phyloP scores from a whole-genome alignment of 53 echinoderm and acorn worm genomes.

The Stichopus horrens region DNA sequence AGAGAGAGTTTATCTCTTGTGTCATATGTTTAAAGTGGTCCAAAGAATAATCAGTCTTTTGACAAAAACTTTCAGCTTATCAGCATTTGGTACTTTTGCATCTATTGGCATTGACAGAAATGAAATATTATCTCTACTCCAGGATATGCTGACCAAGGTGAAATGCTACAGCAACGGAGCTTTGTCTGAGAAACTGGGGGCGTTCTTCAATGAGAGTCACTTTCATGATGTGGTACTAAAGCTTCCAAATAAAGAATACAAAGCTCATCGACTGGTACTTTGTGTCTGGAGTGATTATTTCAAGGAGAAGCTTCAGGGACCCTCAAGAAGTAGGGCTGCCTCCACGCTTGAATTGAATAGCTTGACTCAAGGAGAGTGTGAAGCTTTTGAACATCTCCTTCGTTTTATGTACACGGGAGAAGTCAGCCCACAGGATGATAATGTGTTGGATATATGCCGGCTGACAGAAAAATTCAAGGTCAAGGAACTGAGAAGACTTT shows the following conservation, averaged over 20 bases:
- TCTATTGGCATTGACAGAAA: no score
- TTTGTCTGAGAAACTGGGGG: constrained; percentile 33
- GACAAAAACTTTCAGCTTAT: no score
- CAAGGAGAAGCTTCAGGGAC: constrained; percentile 38
- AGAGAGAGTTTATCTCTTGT: no score
- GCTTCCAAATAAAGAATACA: constrained; percentile 17
- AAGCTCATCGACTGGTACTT: constrained; percentile 41
- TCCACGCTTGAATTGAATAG: constrained; percentile 10
- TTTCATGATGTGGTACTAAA: constrained; percentile 39
- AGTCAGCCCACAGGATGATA: constrained; percentile 34
- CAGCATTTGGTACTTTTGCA: no score
- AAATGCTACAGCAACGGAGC: constrained; percentile 42
- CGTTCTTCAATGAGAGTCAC: constrained; percentile 35
- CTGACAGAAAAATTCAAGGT: constrained; percentile 39
- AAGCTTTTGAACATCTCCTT: constrained; percentile 35
- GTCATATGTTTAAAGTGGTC: no score
- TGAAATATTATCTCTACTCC: neutral
- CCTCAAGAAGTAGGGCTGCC: constrained; percentile 23
- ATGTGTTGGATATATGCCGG: constrained; percentile 31
- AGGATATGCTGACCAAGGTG: constrained; percentile 34
- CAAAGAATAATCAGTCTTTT: no score
- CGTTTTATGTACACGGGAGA: constrained; percentile 47
- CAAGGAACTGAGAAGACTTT: constrained; percentile 40
- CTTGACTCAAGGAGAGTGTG: neutral
- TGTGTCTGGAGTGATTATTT: constrained; percentile 41